Conservation (phyloP, 2,888 invertebrate species). For the Malachius bipustulatus region DNA sequence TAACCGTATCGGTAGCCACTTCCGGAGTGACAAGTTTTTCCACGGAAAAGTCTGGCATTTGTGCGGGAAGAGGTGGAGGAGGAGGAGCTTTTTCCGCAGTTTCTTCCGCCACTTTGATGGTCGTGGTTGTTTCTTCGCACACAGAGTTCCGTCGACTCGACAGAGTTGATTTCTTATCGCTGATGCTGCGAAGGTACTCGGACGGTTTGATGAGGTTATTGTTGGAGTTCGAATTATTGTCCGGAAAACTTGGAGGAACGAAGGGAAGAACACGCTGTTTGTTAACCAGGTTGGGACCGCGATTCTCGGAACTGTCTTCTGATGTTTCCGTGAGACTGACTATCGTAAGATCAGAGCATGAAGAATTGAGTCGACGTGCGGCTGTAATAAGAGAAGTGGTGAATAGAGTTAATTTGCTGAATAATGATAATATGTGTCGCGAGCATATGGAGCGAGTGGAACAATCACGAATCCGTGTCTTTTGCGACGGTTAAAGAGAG, state of each 20-base stretch:
- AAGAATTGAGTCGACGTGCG: constrained; percentile 34
- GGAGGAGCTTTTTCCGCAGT: constrained; percentile 36
- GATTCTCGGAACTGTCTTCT: constrained; percentile 34
- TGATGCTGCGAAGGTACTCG: constrained; percentile 80
- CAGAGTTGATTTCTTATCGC: constrained; percentile 42
- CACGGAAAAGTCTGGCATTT: constrained; percentile 14
- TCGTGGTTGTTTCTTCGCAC: constrained; percentile 30
- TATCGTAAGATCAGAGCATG: constrained; percentile 37
- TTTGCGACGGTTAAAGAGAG: too few species aligned
- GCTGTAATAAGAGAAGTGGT: constrained; percentile 24
- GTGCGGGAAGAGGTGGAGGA: constrained; percentile 38
- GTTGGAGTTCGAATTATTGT: constrained; percentile 51
- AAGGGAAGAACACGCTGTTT: constrained; percentile 80
- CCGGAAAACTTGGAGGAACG: constrained; percentile 81
- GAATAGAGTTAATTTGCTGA: constrained; percentile 12
- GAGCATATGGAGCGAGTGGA: too few species aligned
- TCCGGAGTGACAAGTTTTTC: constrained; percentile 10
- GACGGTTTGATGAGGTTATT: constrained; percentile 82
- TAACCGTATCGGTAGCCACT: constrained; percentile 25
- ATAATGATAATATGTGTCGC: constrained; percentile 16
- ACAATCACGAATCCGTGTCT: too few species aligned
- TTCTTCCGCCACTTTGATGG: constrained; percentile 22
- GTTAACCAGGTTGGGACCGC: constrained; percentile 55
- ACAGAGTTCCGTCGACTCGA: constrained; percentile 36
- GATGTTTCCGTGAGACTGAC: constrained; percentile 38